phyloP scores from a whole-genome alignment of 2,888 invertebrate species.

The Agriopis leucophaearia region DNA sequence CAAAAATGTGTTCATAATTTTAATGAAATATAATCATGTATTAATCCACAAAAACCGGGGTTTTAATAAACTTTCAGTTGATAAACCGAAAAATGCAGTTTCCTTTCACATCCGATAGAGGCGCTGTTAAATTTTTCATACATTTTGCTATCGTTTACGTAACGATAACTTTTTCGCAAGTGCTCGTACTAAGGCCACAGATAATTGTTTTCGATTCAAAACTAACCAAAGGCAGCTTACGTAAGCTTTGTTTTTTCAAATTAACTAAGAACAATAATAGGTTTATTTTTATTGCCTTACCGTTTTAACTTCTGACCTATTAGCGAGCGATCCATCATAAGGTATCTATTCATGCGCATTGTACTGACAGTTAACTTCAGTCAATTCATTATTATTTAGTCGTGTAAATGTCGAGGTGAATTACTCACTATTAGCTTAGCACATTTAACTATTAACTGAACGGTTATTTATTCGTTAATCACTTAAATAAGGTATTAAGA shows the following conservation, averaged over 20 bases:
- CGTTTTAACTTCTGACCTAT: constrained; percentile 35
- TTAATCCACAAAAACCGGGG: too few species aligned
- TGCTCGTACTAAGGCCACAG: too few species aligned
- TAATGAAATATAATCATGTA: too few species aligned
- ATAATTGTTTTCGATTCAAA: background rate
- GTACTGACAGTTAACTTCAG: constrained; percentile 47
- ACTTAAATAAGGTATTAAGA: too few species aligned
- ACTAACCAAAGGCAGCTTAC: background rate
- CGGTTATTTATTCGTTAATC: background rate
- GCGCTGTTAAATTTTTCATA: too few species aligned
- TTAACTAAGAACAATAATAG: background rate
- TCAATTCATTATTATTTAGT: constrained; percentile 49
- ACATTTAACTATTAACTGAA: constrained; percentile 9
- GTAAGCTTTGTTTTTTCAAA: background rate
- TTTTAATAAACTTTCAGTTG: too few species aligned
- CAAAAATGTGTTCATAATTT: too few species aligned
- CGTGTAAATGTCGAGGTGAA: constrained; percentile 60
- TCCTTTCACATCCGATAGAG: too few species aligned
- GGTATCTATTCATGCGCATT: constrained; percentile 34
- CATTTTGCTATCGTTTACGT: too few species aligned
- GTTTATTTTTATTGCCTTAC: constrained; percentile 6
- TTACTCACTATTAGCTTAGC: constrained; percentile 40
- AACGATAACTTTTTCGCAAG: too few species aligned
- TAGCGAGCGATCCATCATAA: constrained; percentile 49
- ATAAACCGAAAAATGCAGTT: too few species aligned